These are phyloP conservation scores for Agriopis aurantiaria DNA, from an alignment of 2,888 invertebrate genomes.

Conservation along the genomic window DNA sequence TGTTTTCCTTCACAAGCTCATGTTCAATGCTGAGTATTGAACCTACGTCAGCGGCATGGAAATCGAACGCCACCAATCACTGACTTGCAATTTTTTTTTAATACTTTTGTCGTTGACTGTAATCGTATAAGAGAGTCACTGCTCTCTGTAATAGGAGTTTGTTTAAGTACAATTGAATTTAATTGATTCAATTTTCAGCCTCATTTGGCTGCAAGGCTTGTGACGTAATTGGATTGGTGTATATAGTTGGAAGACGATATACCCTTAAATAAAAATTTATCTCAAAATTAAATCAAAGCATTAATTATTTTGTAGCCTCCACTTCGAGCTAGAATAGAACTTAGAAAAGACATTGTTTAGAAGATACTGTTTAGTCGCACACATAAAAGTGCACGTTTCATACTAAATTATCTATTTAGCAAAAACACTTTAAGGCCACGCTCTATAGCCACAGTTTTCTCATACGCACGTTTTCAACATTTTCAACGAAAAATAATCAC, in stretches of 20 bases:
- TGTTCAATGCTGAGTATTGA: neutral
- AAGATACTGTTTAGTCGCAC: neutral
- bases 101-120: conserved; percentile 5
- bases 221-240: neutral
- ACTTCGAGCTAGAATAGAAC: neutral
- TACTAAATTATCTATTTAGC: too few relatives aligned
- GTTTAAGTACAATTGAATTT: conserved; percentile 16
- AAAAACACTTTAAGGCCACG: too few relatives aligned
- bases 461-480: too few relatives aligned
- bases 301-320: neutral
- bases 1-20: too few relatives aligned
- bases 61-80: too few relatives aligned
- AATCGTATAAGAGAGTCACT: conserved; percentile 9
- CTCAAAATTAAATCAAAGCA: neutral
- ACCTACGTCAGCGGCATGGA: too few relatives aligned
- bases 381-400: too few relatives aligned
- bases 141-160: conserved; percentile 10
- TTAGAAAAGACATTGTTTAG: neutral
- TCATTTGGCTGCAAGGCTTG: conserved; percentile 10
- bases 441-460: too few relatives aligned
- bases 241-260: neutral
- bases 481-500: too few relatives aligned
- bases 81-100: too few relatives aligned
- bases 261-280: neutral
- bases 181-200: conserved; percentile 13